phyloP scores from a whole-genome alignment of 2,888 invertebrate genomes.

The Druceiella hillmani region DNA sequence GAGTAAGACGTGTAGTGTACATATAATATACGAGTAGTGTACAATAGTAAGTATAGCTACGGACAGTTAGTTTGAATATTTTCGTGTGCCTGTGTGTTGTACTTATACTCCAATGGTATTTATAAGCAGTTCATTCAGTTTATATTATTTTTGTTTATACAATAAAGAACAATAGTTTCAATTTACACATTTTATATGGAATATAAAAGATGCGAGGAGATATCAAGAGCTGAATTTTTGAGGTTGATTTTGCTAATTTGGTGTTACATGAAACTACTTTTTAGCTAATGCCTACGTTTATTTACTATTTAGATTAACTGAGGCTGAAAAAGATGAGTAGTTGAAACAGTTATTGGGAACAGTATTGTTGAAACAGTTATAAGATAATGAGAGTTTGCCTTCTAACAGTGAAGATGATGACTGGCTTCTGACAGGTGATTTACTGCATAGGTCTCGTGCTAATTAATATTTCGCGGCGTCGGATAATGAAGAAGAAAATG shows the following conservation, averaged over 20 bases:
- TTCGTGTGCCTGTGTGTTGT: conserved; percentile 3
- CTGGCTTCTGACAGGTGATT: conserved; percentile 4
- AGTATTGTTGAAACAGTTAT: too few species aligned
- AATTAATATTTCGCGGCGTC: background rate
- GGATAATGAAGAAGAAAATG: too few species aligned
- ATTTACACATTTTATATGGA: conserved; percentile 4
- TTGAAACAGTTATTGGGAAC: conserved; percentile 4
- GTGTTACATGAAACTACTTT: conserved; percentile 4
- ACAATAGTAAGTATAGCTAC: conserved; percentile 4
- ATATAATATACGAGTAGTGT: too few species aligned
- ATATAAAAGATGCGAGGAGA: conserved; percentile 3
- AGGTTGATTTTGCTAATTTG: conserved; percentile 3
- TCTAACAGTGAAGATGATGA: background rate
- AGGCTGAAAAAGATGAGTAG: conserved; percentile 3
- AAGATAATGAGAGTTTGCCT: conserved; percentile 2
- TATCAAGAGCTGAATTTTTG: conserved; percentile 4
- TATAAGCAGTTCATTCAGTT: conserved; percentile 5
- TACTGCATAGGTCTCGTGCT: conserved; percentile 2
- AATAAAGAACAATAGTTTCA: conserved; percentile 4
- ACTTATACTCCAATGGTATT: conserved; percentile 1
- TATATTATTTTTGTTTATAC: too few species aligned
- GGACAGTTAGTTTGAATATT: conserved; percentile 4
- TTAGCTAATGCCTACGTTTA: conserved; percentile 4
- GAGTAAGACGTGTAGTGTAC: conserved; percentile 4
- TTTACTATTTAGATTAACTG: conserved; percentile 3